phyloP scores from a whole-genome alignment of 2,888 invertebrate genomes.

The Pseudococcus longispinus region DNA sequence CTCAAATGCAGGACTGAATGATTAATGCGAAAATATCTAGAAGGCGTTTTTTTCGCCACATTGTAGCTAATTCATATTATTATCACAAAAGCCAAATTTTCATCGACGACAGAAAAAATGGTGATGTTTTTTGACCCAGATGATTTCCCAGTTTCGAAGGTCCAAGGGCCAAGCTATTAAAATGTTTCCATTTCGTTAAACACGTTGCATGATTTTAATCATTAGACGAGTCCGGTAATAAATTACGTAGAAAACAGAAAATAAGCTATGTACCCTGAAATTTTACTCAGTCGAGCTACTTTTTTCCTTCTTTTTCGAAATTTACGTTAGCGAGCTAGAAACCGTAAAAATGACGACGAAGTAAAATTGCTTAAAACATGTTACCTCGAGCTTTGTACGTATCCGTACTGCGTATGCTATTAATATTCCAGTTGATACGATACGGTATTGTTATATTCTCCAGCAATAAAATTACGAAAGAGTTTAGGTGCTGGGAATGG shows the following conservation, averaged over 20 bases:
- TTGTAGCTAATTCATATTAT: too few species aligned
- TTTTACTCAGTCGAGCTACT: neutral
- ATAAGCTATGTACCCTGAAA: neutral
- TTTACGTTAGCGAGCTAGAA: neutral
- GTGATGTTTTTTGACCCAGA: neutral
- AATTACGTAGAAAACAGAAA: neutral
- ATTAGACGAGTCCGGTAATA: neutral
- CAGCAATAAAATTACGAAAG: neutral
- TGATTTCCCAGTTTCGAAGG: neutral
- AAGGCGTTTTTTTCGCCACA: too few species aligned
- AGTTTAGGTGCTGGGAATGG: neutral
- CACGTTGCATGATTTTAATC: neutral
- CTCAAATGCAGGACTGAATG: too few species aligned
- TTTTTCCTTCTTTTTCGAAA: neutral
- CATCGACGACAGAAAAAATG: too few species aligned
- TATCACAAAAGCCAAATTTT: too few species aligned
- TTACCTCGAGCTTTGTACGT: neutral
- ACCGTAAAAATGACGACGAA: neutral
- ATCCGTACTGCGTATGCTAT: neutral
- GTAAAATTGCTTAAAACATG: neutral
- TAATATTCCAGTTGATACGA: conserved; percentile 2
- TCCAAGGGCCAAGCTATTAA: neutral
- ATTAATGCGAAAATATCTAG: too few species aligned
- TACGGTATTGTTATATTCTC: neutral
- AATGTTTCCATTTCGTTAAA: neutral